Conservation (phyloP, 2,888 invertebrate species). For the Caenorhabditis sp. region DNA sequence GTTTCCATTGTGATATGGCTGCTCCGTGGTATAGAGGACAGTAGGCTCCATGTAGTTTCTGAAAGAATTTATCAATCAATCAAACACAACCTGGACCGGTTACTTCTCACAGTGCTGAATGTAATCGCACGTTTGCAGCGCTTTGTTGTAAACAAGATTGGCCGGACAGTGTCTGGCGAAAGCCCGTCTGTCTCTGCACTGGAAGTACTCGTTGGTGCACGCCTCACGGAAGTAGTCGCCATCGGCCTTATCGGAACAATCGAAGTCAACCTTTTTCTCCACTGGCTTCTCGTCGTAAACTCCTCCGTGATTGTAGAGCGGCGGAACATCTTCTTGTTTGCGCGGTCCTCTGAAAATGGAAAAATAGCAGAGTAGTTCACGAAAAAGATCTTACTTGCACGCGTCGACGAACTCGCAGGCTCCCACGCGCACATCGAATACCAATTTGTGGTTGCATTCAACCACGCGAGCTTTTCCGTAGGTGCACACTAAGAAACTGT, state of each 20-base stretch:
- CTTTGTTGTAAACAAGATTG: conserved; percentile 50
- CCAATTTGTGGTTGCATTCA: conserved; percentile 27
- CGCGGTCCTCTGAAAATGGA: conserved; percentile 23
- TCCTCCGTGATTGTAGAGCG: conserved; percentile 47
- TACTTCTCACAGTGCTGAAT: conserved; percentile 49
- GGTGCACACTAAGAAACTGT: conserved; percentile 42
- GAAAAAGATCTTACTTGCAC: conserved; percentile 43
- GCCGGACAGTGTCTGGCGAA: conserved; percentile 43
- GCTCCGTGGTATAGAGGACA: too few species aligned
- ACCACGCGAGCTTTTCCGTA: conserved; percentile 6
- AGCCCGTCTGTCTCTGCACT: conserved; percentile 29
- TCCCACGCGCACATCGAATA: conserved; percentile 53
- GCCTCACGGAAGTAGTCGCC: conserved; percentile 48
- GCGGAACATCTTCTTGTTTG: conserved; percentile 25
- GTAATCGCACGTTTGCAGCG: conserved; percentile 53
- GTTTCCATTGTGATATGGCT: too few species aligned
- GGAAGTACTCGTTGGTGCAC: conserved; percentile 39
- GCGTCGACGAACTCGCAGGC: conserved; percentile 54
- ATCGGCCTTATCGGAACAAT: conserved; percentile 49
- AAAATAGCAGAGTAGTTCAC: background rate
- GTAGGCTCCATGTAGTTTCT: conserved; percentile 45
- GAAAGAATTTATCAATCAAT: background rate
- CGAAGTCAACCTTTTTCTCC: conserved; percentile 54
- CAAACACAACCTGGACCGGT: background rate
- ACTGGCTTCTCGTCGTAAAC: conserved; percentile 19